phyloP scores from a whole-genome alignment of 2,888 invertebrate species.

The Megalurothrips usitatus region DNA sequence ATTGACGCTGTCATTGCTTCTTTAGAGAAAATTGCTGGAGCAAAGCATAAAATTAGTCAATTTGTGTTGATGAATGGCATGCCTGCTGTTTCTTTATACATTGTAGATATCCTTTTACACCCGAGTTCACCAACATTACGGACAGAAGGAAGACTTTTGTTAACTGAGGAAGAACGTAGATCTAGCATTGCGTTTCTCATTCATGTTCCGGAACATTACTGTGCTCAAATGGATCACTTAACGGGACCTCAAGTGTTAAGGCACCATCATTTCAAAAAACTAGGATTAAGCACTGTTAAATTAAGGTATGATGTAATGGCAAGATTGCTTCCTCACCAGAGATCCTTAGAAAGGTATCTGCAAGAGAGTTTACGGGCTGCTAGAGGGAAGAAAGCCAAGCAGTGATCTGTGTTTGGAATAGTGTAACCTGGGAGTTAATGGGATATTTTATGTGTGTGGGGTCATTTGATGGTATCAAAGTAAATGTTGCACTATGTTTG shows the following conservation, averaged over 20 bases:
- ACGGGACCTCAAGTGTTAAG: conserved; percentile 62
- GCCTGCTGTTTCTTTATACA: conserved; percentile 55
- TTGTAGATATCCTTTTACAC: conserved; percentile 58
- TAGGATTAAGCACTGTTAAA: conserved; percentile 60
- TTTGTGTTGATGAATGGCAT: conserved; percentile 53
- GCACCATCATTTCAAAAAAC: conserved; percentile 56
- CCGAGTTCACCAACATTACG: conserved; percentile 44
- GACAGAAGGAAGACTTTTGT: conserved; percentile 41
- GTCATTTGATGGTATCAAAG: too few relatives aligned
- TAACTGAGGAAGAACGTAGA: conserved; percentile 20
- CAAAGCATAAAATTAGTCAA: conserved; percentile 49
- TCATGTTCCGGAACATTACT: conserved; percentile 62
- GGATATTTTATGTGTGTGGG: too few relatives aligned
- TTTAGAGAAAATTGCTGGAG: conserved; percentile 50
- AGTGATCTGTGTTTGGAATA: neutral
- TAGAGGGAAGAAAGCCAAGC: neutral
- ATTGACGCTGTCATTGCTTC: conserved; percentile 49
- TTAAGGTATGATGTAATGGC: conserved; percentile 54
- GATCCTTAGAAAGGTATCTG: conserved; percentile 53
- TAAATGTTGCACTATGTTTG: neutral
- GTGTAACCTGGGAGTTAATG: too few relatives aligned
- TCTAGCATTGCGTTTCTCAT: conserved; percentile 52
- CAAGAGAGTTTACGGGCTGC: conserved; percentile 40
- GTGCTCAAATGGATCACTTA: conserved; percentile 53
- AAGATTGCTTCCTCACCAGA: conserved; percentile 50